Conservation (phyloP, 2,113 vertebrate species). For the Pelecanoides urinatrix region DNA sequence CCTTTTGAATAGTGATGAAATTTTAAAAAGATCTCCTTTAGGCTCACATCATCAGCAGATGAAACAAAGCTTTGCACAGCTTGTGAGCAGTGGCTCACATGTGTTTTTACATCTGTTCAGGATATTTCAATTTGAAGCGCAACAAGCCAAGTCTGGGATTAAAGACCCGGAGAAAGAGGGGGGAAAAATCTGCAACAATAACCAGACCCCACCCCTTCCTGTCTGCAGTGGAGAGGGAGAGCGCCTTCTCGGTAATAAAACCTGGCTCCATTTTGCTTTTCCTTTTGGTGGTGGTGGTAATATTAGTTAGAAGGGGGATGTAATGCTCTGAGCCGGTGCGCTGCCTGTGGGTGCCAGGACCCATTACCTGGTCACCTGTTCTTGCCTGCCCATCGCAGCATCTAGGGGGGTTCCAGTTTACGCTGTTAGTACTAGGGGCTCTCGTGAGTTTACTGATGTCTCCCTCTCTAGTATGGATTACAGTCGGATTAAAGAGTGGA, state of each 20-base stretch:
- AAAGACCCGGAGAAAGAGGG: conserved; percentile 79
- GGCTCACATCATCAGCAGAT: conserved; percentile 93
- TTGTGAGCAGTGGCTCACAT: conserved; percentile 88
- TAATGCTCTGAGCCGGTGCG: background rate
- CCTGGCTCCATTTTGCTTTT: conserved; percentile 6
- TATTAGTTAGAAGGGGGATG: background rate
- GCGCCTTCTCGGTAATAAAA: background rate
- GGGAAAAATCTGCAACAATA: conserved; percentile 47
- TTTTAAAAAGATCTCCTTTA: conserved; percentile 99
- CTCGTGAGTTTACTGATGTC: background rate
- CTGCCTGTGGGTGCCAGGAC: background rate
- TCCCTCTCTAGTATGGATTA: background rate
- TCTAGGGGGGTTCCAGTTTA: background rate
- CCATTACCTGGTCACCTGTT: background rate
- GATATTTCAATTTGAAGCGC: conserved; percentile 98
- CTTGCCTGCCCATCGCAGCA: background rate
- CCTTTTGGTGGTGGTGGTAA: background rate
- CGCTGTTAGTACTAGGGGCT: background rate
- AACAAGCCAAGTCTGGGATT: conserved; percentile 88
- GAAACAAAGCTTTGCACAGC: conserved; percentile 95
- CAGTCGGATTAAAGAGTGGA: background rate
- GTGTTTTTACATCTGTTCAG: conserved; percentile 99
- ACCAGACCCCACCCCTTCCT: conserved; percentile 56
- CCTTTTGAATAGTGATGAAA: conserved; percentile 99
- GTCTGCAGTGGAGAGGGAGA: background rate